These are phyloP conservation scores for Zosterops japonicus DNA, from an alignment of 2,113 vertebrate genomes.

Conservation along the genomic window DNA sequence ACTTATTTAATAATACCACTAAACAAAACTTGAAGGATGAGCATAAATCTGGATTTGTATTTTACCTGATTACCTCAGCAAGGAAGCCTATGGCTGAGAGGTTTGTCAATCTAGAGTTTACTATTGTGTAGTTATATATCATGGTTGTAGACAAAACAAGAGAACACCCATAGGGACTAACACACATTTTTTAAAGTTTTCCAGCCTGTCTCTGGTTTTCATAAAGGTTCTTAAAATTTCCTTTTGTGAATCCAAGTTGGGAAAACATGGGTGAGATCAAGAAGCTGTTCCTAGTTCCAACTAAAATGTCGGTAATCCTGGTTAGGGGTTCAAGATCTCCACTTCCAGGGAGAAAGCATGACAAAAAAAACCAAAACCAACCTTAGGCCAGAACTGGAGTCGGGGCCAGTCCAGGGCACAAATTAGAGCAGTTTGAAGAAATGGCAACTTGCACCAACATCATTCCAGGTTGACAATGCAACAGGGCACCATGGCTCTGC, in stretches of 20 bases:
- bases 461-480: neutral
- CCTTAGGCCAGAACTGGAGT: neutral
- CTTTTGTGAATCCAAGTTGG: neutral
- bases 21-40: neutral
- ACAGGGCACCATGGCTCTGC: neutral
- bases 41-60: neutral
- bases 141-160: neutral
- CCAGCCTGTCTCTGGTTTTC: neutral
- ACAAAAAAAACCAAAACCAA: neutral
- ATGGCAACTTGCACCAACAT: neutral
- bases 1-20: neutral
- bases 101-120: neutral
- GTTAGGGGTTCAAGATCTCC: neutral
- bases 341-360: neutral
- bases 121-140: neutral
- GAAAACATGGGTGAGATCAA: neutral
- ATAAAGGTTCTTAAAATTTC: neutral
- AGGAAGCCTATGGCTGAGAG: neutral
- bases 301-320: neutral
- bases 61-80: neutral
- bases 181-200: neutral
- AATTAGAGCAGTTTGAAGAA: neutral
- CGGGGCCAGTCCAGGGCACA: neutral
- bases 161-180: neutral
- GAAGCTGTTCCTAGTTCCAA: neutral